Evolutionary conservation across 2,113 vertebrate genomes (phyloP).

Genomic region (Lagopus leucura): DNA sequence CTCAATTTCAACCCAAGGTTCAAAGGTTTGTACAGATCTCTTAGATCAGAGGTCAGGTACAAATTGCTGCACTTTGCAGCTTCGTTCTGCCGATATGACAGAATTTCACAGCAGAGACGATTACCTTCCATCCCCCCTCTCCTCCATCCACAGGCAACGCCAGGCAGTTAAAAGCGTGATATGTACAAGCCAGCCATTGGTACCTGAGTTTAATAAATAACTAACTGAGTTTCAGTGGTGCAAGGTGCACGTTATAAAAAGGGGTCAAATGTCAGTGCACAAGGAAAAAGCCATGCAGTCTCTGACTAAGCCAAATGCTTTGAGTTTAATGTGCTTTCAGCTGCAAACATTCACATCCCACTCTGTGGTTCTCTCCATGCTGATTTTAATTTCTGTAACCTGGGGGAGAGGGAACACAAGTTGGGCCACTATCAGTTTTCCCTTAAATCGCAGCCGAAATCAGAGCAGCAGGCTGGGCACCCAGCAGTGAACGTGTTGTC

Average conservation of each 20-base stretch:
- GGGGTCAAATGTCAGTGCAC: conserved; percentile 76
- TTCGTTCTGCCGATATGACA: conserved; percentile 80
- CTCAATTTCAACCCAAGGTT: conserved; percentile 66
- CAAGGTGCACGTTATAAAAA: conserved; percentile 80
- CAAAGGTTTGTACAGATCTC: conserved; percentile 77
- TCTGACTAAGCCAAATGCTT: conserved; percentile 33
- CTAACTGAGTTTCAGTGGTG: conserved; percentile 77
- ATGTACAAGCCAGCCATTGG: conserved; percentile 79
- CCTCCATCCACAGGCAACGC: not conserved
- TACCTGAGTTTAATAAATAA: conserved; percentile 85
- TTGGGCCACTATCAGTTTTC: not conserved
- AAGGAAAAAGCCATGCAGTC: not conserved
- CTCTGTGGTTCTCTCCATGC: not conserved
- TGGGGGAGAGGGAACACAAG: not conserved
- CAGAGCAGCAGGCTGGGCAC: not conserved
- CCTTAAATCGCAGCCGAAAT: not conserved
- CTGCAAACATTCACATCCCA: not conserved
- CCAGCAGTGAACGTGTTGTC: not conserved
- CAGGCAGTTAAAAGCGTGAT: conserved; percentile 74
- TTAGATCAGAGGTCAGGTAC: conserved; percentile 78
- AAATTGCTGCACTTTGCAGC: conserved; percentile 77
- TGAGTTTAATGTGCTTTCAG: conserved; percentile 22
- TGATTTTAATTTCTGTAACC: conserved; percentile 36
- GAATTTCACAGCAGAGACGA: conserved; percentile 76
- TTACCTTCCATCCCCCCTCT: conserved; percentile 54